These are phyloP conservation scores for Penaeus vannamei DNA, from an alignment of 1,140 invertebrate species.

Conservation along the genomic window DNA sequence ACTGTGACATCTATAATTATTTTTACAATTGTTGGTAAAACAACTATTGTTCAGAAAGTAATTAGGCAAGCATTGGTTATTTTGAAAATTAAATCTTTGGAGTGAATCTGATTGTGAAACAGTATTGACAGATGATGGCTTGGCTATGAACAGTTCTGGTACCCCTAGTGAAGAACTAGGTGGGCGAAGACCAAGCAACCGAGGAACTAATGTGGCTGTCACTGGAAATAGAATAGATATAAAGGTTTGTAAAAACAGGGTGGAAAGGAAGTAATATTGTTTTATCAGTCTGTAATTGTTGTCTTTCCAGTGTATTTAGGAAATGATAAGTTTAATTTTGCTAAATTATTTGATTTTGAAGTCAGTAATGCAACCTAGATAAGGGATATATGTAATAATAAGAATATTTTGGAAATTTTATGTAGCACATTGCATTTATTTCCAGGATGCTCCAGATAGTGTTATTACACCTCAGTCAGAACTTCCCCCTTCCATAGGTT, in stretches of 20 bases:
- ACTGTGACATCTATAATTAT: constrained; percentile 14
- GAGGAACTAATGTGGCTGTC: constrained; percentile 82
- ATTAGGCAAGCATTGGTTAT: neutral
- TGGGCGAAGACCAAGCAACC: constrained; percentile 2
- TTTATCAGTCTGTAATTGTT: neutral
- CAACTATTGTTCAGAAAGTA: neutral
- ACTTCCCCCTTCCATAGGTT: constrained; percentile 54
- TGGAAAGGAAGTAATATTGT: neutral
- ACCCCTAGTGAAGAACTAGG: neutral
- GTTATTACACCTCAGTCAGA: constrained; percentile 35
- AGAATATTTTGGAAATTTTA: too few species aligned
- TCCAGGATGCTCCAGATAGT: constrained; percentile 47
- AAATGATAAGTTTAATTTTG: neutral
- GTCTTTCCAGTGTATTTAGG: neutral
- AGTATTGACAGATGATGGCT: constrained; percentile 60
- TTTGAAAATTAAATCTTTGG: neutral
- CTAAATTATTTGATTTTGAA: neutral
- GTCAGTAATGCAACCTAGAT: neutral
- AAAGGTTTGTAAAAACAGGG: constrained; percentile 70
- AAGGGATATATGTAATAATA: too few species aligned
- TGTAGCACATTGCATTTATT: neutral
- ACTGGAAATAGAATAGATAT: constrained; percentile 90
- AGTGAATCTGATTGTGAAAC: constrained; percentile 7
- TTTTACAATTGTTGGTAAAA: neutral
- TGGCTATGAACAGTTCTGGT: constrained; percentile 32